Evolutionary conservation across 2,113 vertebrate species (phyloP), one percentile per base, ranked within the genome.

Genomic region (Melanotaenia duboulayi): DNA sequence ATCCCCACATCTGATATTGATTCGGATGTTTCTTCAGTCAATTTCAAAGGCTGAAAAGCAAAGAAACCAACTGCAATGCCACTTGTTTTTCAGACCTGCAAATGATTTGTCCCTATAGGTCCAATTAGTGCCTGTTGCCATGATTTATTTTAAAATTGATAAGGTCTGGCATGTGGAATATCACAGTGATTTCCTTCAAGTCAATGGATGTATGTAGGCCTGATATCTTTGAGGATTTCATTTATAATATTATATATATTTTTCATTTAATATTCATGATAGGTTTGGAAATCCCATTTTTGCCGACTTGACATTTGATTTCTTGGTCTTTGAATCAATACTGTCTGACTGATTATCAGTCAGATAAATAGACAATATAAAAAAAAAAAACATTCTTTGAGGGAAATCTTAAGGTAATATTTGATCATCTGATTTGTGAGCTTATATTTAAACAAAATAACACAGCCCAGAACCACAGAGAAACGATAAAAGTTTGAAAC

Each of bases 31-130:
- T 74, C 52, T 69, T 81, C 65, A 59, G 74, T 79, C 74, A 71
- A 84, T 89, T 71, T 72, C 51, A 78, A 49, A 84, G 20, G 49
- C 76, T 60, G 35, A 77, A 78, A 73, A 19, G 60, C 56, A 76
- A 58, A 57, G 44, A 64, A 71, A 74, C 35, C 54, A 57, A 51
- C 39, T 25, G 37, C 0, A 4, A 54, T 22, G 25, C 14, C 10
- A 6, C 65, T 80, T 82, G 58, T 63, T 83, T 87, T 80, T 76
- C 80, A 66, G 22, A 75, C 35, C 25, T 74, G 28, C 54, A 76
- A 76, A 76, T 74, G 4, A 80, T 85, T 83, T 80, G 58, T 88
- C 83, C 82, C 80, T 50, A 0, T 74, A 35, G 83, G 71, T 76
- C 73, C 54, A 89, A 89, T 85, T 88, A 88, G 77, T 65, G 52